A percentile compares a stretch with the other conserved stretches of the same genome.
phyloP scores from a whole-genome alignment of 2,113 vertebrate species.

The Pseudonaja textilis region DNA sequence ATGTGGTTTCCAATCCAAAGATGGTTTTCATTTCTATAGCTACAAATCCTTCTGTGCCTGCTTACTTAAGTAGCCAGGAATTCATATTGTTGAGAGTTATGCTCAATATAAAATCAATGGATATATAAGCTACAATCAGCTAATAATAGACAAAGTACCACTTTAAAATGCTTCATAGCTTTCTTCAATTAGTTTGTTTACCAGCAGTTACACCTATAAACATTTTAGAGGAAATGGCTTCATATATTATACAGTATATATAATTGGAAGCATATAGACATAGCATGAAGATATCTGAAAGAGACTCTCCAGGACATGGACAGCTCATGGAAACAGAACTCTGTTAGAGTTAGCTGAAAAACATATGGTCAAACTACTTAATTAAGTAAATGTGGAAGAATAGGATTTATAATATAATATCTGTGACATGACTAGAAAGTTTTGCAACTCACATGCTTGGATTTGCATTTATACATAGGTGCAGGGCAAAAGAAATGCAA shows the following conservation, averaged over 20 bases:
- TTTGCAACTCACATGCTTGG: background rate
- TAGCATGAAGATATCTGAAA: background rate
- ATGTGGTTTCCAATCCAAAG: background rate
- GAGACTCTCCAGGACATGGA: background rate
- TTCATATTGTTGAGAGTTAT: background rate
- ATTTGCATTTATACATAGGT: background rate
- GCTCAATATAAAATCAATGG: background rate
- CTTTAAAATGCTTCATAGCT: slow-evolving; percentile 6
- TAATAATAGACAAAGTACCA: slow-evolving; percentile 2
- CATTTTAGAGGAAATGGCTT: background rate
- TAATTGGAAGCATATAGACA: background rate
- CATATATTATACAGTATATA: background rate
- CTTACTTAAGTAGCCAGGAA: background rate
- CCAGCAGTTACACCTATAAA: background rate
- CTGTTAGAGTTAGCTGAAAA: background rate
- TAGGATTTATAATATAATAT: background rate
- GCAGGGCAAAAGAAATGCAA: background rate
- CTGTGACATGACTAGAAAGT: background rate
- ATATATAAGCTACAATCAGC: slow-evolving; percentile 1
- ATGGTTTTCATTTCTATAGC: background rate
- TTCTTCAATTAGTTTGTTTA: slow-evolving; percentile 17
- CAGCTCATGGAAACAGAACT: background rate
- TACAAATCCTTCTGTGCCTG: background rate
- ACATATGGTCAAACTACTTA: background rate
- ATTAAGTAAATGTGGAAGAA: background rate